Conservation (phyloP, 53 echinoderm and acorn worm species). For the Echinometra lucunter region DNA sequence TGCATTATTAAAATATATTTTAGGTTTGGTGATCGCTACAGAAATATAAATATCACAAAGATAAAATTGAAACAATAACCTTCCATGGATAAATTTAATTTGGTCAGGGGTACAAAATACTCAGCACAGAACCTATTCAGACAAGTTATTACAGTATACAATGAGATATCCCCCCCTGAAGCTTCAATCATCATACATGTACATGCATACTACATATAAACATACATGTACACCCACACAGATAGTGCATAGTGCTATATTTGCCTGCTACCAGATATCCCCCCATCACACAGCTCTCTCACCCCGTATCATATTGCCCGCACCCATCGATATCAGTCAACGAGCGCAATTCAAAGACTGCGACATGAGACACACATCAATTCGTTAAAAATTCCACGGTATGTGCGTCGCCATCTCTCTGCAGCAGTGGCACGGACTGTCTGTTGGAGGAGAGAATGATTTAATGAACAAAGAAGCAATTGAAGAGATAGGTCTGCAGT, state of each 20-base stretch:
- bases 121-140: not conserved
- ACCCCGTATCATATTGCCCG: not conserved
- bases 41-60: no score
- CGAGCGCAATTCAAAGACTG: conserved; percentile 22
- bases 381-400: conserved; percentile 32
- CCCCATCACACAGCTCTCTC: conserved; percentile 10
- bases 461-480: conserved; percentile 28
- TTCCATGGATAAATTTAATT: not conserved
- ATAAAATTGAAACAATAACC: not conserved
- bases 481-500: not conserved
- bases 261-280: not conserved
- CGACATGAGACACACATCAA: conserved; percentile 28
- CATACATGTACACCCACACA: conserved; percentile 26
- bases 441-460: not conserved
- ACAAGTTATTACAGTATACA: not conserved
- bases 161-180: not conserved
- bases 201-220: conserved; percentile 6
- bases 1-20: no score
- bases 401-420: conserved; percentile 7
- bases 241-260: not conserved
- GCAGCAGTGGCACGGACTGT: not conserved
- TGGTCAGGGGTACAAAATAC: not conserved
- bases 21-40: no score
- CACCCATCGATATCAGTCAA: conserved; percentile 41
- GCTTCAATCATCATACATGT: not conserved